Evolutionary conservation across 1,140 invertebrate species (phyloP), one percentile per base, ranked within the genome.

Genomic region (Phortica variegata): DNA sequence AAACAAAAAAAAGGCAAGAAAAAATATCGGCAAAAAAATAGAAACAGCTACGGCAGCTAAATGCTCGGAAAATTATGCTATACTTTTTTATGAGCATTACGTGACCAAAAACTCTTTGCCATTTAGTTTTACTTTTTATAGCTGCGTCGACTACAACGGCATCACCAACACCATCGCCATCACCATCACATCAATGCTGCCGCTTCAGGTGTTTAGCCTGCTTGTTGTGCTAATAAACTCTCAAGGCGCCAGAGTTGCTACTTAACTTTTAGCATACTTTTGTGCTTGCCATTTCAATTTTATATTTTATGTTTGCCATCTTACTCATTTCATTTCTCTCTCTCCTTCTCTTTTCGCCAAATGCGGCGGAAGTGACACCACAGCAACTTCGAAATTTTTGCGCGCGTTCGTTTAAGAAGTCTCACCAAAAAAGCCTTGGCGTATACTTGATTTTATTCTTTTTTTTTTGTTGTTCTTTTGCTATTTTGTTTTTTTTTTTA

Each of bases 51-150:
- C n/a, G 43, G 43, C 53, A 19, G 34, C n/a, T 26, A 6, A 26
- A 26, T 21, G 43, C 37, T 47, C 33, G 51, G 47, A 61, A 65
- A 65, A 58, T 61, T 60, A 65, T 65, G 61, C 61, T 58, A 65
- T 65, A 50, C 54, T 61, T 55, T 61, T 65, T 62, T 65, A 65
- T 58, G 61, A 43, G 61, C 46, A 58, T 65, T 55, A 65, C 61
- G 61, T 65, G 61, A 65, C 61, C 58, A 65, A 57, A 65, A 65
- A 65, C 61, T 61, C 61, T 65, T 65, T 65, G 58, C 48, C 48
- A 50, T 56, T 59, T 44, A 41, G 32, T 37, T 33, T 17, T 36
- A 48, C 18, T 19, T 21, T n/a, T 31, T 38, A 36, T 17, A 6
- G 23, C n/a, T n/a, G n/a, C n/a, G n/a, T n/a, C n/a, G n/a, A n/a